Base-by-base conservation (phyloP, 2,888 invertebrate species). In the Sesia apiformis region DNA sequence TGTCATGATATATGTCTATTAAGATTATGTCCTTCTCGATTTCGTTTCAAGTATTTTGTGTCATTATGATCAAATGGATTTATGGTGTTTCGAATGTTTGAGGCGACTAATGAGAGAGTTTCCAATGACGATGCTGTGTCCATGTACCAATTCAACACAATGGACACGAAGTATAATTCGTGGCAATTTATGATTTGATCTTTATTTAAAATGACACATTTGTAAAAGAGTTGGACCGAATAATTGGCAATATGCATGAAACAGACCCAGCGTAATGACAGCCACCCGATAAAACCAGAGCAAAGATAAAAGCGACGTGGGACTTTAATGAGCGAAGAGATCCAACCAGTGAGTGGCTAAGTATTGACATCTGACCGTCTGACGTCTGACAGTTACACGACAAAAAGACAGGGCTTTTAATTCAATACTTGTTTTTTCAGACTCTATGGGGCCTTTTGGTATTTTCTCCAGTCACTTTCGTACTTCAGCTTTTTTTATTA, bases 251-350 rank as follows among this genome's bases (percentile, higher is more conserved):
- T 38, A 38, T 50, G 8, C 50, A 6, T 50, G 6, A 50, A 38
- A 38, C 8, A 49, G 38, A 23, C 38, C 5, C 38, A 38, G 38
- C 50, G 4, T 38, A 52, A 55, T 41, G 55, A 55, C 57, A 54
- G 53, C 38, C 43, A 38, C 42, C 50, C 50, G 50, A 53, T 38
- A 50, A 52, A 57, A 57, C 52, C 55, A 55, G 53, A 57, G 52
- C 57, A 52, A 50, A 57, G 57, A 55, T 57, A 57, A 57, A 46
- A 46, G 38, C 50, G 50, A 8, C 38, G 23, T 23, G 2, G 23
- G 7, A 5, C 38, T 50, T 57, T 58, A 58, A 55, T 52, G 56
- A 55, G 53, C 40, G 4, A 41, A 50, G 39, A 38, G 46, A 46
- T 43, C n/a, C 43, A 7, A 7, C 43, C 43, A n/a, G 8, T 46